phyloP scores from a whole-genome alignment of 2,113 vertebrate species.

The Myanophis thanlyinensis region DNA sequence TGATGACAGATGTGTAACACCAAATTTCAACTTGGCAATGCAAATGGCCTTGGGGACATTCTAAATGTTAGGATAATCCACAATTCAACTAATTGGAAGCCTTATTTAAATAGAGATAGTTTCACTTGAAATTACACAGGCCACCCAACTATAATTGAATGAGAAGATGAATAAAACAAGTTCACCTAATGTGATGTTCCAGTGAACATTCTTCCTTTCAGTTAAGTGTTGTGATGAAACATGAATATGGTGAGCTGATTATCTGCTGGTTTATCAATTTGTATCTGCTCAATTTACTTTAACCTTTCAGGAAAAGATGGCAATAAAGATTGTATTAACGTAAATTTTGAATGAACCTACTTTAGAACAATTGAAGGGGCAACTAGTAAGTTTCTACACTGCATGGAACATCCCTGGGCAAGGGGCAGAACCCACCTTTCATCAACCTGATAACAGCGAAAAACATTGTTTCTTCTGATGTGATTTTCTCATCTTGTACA shows the following conservation, averaged over 20 bases:
- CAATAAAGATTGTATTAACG: background rate
- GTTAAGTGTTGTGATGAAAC: background rate
- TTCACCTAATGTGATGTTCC: background rate
- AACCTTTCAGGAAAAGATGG: background rate
- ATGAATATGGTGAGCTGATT: background rate
- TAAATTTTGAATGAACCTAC: background rate
- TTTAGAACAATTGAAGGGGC: background rate
- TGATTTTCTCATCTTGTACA: background rate
- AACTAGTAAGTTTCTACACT: background rate
- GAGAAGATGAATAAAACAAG: background rate
- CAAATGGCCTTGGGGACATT: conserved; percentile 13
- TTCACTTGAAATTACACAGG: background rate
- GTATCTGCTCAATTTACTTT: background rate
- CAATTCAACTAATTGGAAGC: background rate
- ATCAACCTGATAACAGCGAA: background rate
- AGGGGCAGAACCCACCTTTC: background rate
- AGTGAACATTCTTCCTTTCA: background rate
- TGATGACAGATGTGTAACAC: background rate
- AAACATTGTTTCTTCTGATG: background rate
- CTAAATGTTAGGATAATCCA: conserved; percentile 16
- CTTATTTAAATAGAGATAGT: conserved; percentile 1
- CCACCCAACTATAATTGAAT: background rate
- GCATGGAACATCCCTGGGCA: background rate
- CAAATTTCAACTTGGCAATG: conserved; percentile 30
- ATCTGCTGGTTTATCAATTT: background rate